phyloP scores from a whole-genome alignment of 30 jellyfish, hydroid and myxozoan genomes.

The Pseudorhiza aurosa region DNA sequence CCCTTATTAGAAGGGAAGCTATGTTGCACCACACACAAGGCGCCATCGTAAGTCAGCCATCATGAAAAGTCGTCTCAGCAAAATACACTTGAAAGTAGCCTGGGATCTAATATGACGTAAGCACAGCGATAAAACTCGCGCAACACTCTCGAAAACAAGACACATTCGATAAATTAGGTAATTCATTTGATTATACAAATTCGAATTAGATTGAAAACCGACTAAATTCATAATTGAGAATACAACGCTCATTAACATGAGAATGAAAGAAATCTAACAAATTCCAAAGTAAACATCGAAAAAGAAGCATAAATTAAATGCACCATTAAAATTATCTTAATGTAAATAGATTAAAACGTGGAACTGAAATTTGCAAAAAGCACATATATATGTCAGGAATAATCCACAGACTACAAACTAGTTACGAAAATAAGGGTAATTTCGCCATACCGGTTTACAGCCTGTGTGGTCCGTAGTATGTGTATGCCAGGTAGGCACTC shows the following conservation, averaged over 20 bases:
- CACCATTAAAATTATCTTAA: background rate
- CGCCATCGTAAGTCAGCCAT: background rate
- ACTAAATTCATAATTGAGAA: conserved; percentile 1
- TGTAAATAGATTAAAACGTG: background rate
- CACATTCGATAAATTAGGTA: background rate
- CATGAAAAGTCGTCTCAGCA: background rate
- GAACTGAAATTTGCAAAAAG: background rate
- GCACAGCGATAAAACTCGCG: background rate
- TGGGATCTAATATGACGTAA: background rate
- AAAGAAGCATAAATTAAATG: background rate
- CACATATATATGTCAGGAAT: background rate
- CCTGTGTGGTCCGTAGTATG: conserved; percentile 77
- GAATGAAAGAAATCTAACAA: background rate
- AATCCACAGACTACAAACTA: conserved; percentile 9
- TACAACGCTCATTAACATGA: conserved; percentile 14
- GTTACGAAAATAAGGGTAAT: background rate
- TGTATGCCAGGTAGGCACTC: conserved; percentile 70
- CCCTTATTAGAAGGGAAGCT: too few species aligned
- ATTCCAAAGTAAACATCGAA: background rate
- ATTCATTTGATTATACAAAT: conserved; percentile 19
- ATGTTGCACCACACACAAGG: too few species aligned
- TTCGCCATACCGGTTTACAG: conserved; percentile 36
- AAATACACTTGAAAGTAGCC: too few species aligned
- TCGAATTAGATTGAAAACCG: conserved; percentile 8
- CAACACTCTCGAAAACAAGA: background rate